A percentile compares a stretch with the other conserved stretches of the same genome.
Conservation (phyloP, 2,797 vertebrate genomes). For the Staurois parvus region DNA sequence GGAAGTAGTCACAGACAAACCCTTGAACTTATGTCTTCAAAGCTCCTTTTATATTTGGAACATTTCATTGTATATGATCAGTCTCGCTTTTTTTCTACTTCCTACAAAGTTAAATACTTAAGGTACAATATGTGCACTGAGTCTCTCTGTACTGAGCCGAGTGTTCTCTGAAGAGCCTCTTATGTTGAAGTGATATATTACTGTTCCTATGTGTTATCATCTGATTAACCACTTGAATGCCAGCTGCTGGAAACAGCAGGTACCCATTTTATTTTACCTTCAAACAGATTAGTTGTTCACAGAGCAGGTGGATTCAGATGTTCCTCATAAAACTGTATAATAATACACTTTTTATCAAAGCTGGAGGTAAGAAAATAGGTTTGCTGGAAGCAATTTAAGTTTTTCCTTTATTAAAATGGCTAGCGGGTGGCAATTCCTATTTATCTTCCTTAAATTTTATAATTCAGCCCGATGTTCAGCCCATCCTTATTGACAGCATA, state of each 20-base stretch:
- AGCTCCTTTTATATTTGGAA: not conserved
- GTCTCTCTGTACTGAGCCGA: not conserved
- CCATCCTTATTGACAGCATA: too few species aligned
- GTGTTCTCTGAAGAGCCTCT: not conserved
- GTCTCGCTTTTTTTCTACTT: not conserved
- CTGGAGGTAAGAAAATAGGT: not conserved
- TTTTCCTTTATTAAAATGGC: not conserved
- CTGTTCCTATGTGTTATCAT: not conserved
- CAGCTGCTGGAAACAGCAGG: not conserved
- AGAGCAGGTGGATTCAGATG: not conserved
- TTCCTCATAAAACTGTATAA: not conserved
- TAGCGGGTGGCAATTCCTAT: not conserved
- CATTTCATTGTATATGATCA: slow-evolving; percentile 12
- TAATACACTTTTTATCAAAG: not conserved
- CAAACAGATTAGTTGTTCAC: not conserved
- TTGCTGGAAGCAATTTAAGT: too few species aligned
- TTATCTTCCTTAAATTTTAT: not conserved
- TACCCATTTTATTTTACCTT: not conserved
- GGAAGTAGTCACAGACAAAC: not conserved
- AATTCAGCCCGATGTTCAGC: not conserved
- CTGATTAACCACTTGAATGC: not conserved
- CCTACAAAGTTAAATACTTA: not conserved
- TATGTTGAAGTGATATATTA: not conserved
- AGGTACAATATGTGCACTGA: not conserved
- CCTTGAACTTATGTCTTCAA: slow-evolving; percentile 6